Conservation (phyloP, 2,797 vertebrate species). For the Thunnus albacares region DNA sequence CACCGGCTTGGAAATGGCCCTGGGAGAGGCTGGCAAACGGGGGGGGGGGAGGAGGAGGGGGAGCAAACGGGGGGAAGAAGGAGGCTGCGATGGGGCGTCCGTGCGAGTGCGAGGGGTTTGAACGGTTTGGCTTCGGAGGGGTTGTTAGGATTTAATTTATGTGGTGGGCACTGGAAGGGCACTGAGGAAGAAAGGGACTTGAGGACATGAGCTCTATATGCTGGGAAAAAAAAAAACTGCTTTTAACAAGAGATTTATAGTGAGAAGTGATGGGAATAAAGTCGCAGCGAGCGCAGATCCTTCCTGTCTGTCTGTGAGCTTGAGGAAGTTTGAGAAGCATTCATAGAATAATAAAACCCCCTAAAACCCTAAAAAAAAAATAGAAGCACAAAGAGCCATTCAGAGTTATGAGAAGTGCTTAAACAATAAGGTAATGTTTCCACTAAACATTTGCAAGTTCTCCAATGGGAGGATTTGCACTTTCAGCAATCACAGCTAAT, state of each 20-base stretch:
- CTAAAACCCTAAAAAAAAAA: neutral
- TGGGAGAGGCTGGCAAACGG: constrained; percentile 35
- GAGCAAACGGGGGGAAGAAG: constrained; percentile 16
- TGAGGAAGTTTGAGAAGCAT: constrained; percentile 14
- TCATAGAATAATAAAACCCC: constrained; percentile 20
- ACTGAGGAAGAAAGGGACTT: constrained; percentile 44
- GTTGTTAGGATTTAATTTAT: constrained; percentile 59
- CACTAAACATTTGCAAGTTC: too few species aligned
- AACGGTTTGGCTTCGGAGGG: neutral
- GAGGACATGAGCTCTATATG: neutral
- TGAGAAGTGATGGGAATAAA: constrained; percentile 38
- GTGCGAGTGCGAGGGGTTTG: constrained; percentile 4
- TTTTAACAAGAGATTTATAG: constrained; percentile 51
- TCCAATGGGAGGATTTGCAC: too few species aligned
- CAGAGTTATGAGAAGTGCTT: neutral
- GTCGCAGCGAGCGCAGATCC: constrained; percentile 11
- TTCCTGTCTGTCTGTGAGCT: neutral
- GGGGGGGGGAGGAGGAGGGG: neutral
- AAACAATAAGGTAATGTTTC: too few species aligned
- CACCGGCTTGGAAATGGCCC: constrained; percentile 46
- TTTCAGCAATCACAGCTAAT: too few species aligned
- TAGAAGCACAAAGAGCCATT: neutral
- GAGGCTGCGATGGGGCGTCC: neutral
- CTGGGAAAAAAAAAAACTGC: constrained; percentile 20
- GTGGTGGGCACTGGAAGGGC: constrained; percentile 24